These are phyloP conservation scores for Heteropelma amictum DNA, from an alignment of 2,888 invertebrate genomes.

Conservation along the genomic window DNA sequence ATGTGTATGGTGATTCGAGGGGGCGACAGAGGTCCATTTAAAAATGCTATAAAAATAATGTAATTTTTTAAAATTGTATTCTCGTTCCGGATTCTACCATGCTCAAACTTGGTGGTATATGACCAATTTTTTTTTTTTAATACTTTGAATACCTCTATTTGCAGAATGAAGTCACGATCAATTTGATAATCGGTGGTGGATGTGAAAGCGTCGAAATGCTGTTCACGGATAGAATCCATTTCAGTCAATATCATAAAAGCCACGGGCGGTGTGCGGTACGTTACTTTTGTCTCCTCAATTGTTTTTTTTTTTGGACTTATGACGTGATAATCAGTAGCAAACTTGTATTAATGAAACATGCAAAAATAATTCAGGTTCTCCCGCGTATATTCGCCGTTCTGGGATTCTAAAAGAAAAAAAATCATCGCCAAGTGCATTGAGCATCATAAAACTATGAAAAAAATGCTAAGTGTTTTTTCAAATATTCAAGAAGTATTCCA, in stretches of 20 bases:
- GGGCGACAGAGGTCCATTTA: conserved; percentile 47
- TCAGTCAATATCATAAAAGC: conserved; percentile 48
- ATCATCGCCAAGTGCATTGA: background rate
- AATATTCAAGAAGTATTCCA: conserved; percentile 9
- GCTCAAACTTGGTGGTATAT: conserved; percentile 48
- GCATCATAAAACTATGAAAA: conserved; percentile 5
- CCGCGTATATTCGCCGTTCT: conserved; percentile 4
- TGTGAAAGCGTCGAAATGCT: conserved; percentile 14
- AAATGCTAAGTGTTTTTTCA: background rate
- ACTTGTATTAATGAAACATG: conserved; percentile 6
- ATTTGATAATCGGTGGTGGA: conserved; percentile 22
- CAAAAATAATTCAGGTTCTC: background rate
- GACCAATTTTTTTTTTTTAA: conserved; percentile 42
- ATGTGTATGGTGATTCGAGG: conserved; percentile 5
- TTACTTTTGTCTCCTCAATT: background rate
- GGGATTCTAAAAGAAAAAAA: conserved; percentile 10
- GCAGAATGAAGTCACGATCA: conserved; percentile 60
- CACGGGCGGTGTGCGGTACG: conserved; percentile 18
- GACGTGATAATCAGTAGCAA: conserved; percentile 8
- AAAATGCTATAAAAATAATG: conserved; percentile 68
- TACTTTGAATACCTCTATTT: conserved; percentile 15
- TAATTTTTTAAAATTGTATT: conserved; percentile 57
- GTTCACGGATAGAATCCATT: conserved; percentile 22
- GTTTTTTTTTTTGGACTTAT: background rate
- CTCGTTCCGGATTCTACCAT: conserved; percentile 29